phyloP scores from a whole-genome alignment of 1,140 invertebrate species.

The Drosophila simulans region DNA sequence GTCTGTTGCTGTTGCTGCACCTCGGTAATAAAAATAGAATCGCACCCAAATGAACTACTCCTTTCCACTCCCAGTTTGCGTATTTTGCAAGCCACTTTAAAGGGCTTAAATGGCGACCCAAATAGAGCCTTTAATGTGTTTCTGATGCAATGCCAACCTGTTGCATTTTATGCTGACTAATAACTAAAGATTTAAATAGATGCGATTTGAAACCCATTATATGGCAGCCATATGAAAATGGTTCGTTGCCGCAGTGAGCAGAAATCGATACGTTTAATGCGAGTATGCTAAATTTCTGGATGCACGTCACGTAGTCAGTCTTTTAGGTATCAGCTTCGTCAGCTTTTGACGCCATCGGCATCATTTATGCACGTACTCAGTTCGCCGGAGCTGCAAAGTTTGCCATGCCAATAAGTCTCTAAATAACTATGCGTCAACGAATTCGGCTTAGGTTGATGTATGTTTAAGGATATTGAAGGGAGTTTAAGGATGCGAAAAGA shows the following conservation, averaged over 20 bases:
- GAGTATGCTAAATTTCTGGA: conserved; percentile 15
- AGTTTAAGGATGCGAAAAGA: no score
- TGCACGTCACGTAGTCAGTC: conserved; percentile 36
- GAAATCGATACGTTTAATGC: conserved; percentile 27
- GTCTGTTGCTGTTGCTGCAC: conserved; percentile 21
- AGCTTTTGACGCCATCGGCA: conserved; percentile 22
- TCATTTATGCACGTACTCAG: conserved; percentile 45
- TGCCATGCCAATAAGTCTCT: conserved; percentile 9
- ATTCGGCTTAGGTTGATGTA: conserved; percentile 12
- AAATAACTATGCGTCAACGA: conserved; percentile 11
- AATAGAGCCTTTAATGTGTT: conserved; percentile 1
- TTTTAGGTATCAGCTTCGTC: conserved; percentile 33
- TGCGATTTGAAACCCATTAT: not conserved
- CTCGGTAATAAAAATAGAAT: conserved; percentile 12
- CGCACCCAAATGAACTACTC: not conserved
- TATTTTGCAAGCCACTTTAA: not conserved
- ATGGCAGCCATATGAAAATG: no score
- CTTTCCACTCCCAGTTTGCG: conserved; percentile 1
- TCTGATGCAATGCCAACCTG: conserved; percentile 3
- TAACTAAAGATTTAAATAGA: no score
- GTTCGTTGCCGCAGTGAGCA: not conserved
- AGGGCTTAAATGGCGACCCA: not conserved
- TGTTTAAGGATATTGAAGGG: not conserved
- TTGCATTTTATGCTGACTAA: conserved; percentile 3
- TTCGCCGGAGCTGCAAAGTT: conserved; percentile 26